Percentiles rank a stretch among this genome's conserved stretches.
These are phyloP conservation scores for Drosophila glabriapex DNA, from an alignment of 2,888 invertebrate species.

Conservation along the genomic window DNA sequence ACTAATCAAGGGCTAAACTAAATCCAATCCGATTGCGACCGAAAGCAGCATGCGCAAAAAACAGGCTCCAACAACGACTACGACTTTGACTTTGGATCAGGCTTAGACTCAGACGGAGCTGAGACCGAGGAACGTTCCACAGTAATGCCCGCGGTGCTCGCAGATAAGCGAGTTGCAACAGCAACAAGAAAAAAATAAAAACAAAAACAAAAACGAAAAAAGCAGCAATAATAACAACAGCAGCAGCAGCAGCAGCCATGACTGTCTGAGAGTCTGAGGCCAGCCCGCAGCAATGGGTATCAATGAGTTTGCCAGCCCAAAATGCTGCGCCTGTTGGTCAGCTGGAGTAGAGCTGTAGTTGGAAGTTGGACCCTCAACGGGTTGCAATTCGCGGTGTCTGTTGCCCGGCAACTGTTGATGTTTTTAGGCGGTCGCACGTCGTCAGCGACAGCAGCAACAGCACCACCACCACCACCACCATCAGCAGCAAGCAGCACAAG, in stretches of 20 bases:
- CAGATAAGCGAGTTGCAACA: constrained; percentile 60
- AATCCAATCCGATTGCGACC: constrained; percentile 83
- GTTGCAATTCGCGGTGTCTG: constrained; percentile 57
- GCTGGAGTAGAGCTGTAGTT: constrained; percentile 28
- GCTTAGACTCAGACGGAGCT: constrained; percentile 20
- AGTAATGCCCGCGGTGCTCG: constrained; percentile 63
- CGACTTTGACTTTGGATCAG: constrained; percentile 24
- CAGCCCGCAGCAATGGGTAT: constrained; percentile 72
- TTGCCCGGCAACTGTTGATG: constrained; percentile 81
- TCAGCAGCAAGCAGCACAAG: constrained; percentile 27
- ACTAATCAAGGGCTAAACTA: constrained; percentile 85
- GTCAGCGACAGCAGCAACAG: constrained; percentile 65
- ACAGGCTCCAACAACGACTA: constrained; percentile 30
- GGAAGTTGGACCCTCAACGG: constrained; percentile 36
- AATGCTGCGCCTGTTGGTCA: constrained; percentile 68
- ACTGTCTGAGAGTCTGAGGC: constrained; percentile 44
- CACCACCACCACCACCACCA: constrained; percentile 41
- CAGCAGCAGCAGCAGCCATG: constrained; percentile 58
- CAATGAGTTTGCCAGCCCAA: constrained; percentile 72
- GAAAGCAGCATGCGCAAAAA: constrained; percentile 67
- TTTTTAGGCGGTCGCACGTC: constrained; percentile 83
- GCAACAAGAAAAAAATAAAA: constrained; percentile 17
- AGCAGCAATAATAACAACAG: constrained; percentile 32
- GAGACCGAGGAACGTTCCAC: constrained; percentile 22
- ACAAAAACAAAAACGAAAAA: neutral